These are phyloP conservation scores for Crenuchus spilurus DNA, from an alignment of 2,797 vertebrate genomes.

Conservation along the genomic window DNA sequence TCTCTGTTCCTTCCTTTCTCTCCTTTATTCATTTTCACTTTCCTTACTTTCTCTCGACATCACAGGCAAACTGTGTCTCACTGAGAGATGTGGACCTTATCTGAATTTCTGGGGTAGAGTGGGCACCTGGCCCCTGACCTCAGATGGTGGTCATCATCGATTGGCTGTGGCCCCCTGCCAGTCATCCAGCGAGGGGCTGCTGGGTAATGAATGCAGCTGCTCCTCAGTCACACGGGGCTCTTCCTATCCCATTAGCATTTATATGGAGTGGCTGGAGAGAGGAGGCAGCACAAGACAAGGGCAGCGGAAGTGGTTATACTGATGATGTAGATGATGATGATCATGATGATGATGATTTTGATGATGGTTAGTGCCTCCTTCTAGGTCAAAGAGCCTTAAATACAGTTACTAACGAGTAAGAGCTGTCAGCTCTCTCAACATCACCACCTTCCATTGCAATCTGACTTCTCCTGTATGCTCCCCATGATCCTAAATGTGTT, in stretches of 20 bases:
- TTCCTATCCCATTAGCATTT: conserved; percentile 81
- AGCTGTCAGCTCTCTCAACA: not conserved
- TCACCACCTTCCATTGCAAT: too few relatives aligned
- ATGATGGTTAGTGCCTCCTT: conserved; percentile 24
- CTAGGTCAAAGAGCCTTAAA: not conserved
- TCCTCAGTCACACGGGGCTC: conserved; percentile 78
- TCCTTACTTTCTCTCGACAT: not conserved
- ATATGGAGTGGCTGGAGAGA: conserved; percentile 70
- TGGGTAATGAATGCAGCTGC: conserved; percentile 46
- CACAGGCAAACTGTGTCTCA: not conserved
- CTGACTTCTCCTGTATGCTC: too few relatives aligned
- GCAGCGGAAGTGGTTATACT: conserved; percentile 4
- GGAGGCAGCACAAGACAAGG: conserved; percentile 9
- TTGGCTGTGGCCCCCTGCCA: conserved; percentile 81
- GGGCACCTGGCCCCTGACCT: conserved; percentile 68
- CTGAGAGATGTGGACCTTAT: conserved; percentile 19
- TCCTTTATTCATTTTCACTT: not conserved
- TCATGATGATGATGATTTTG: conserved; percentile 4
- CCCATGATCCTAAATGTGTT: not conserved
- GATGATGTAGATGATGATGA: conserved; percentile 3
- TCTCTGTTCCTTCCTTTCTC: not conserved
- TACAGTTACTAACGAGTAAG: not conserved
- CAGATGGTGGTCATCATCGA: conserved; percentile 84
- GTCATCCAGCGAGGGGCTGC: conserved; percentile 66
- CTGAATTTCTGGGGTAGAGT: not conserved